A percentile compares a stretch with the other conserved stretches of the same genome.
These are phyloP conservation scores for Leucoraja ocellata DNA, from an alignment of 2,797 vertebrate species.

Conservation along the genomic window DNA sequence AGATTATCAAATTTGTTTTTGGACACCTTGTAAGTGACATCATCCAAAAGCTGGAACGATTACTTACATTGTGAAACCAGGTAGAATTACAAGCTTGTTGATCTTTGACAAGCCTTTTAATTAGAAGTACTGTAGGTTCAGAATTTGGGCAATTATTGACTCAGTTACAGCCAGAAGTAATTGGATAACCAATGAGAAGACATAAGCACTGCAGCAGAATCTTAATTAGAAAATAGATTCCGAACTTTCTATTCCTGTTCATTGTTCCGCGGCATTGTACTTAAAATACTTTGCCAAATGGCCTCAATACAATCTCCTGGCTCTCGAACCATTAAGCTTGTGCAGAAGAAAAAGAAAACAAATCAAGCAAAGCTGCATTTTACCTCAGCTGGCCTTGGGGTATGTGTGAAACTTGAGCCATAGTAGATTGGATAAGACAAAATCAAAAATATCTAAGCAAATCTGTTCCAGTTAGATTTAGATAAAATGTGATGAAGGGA, in stretches of 20 bases:
- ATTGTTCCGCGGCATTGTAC: background rate
- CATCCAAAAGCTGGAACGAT: background rate
- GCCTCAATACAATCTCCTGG: background rate
- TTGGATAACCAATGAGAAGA: background rate
- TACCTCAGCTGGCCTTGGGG: constrained; percentile 8
- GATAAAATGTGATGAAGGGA: constrained; percentile 16
- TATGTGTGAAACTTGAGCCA: background rate
- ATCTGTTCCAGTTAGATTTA: constrained; percentile 27
- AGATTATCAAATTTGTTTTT: background rate
- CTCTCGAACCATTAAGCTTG: background rate
- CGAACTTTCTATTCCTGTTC: background rate
- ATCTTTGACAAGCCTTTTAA: constrained; percentile 14
- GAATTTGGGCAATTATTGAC: background rate
- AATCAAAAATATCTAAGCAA: background rate
- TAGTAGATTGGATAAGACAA: background rate
- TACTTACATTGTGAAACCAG: background rate
- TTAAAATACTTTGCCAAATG: background rate
- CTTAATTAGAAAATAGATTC: background rate
- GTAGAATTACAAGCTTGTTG: background rate
- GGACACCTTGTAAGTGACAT: background rate
- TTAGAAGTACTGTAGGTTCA: background rate
- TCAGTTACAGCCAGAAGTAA: background rate
- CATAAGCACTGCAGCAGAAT: background rate
- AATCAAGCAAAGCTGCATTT: constrained; percentile 7
- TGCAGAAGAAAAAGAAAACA: constrained; percentile 1